A percentile compares a stretch with the other conserved stretches of the same genome.
Conservation (phyloP, 2,888 invertebrate species). For the Ctena decussata region DNA sequence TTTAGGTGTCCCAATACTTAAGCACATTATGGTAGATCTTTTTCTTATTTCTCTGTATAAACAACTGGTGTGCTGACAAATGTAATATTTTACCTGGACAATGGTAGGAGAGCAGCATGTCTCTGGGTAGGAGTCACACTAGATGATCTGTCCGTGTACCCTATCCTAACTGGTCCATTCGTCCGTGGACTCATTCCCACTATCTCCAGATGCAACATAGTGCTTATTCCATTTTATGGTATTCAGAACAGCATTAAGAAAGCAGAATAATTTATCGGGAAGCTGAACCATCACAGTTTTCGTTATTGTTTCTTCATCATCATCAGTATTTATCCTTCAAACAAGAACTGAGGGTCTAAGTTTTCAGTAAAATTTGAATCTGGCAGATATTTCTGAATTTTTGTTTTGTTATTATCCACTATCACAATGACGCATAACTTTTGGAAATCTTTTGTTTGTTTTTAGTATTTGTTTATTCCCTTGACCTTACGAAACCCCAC, state of each 20-base stretch:
- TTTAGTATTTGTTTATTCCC: conserved; percentile 4
- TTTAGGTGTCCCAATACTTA: too few relatives aligned
- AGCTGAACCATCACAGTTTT: too few relatives aligned
- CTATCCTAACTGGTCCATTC: conserved; percentile 58
- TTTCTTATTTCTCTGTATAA: too few relatives aligned
- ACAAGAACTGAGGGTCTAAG: too few relatives aligned
- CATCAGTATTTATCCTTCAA: too few relatives aligned
- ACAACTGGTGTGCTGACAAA: too few relatives aligned
- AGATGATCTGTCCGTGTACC: conserved; percentile 60
- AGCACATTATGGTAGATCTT: too few relatives aligned
- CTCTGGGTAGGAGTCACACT: conserved; percentile 62
- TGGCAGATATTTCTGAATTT: background rate
- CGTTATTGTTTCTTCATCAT: too few relatives aligned
- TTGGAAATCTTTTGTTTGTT: background rate
- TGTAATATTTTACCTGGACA: too few relatives aligned
- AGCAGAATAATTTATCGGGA: too few relatives aligned
- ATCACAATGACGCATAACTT: background rate
- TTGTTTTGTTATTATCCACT: background rate
- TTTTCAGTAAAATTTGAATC: background rate
- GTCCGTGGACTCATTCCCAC: conserved; percentile 68
- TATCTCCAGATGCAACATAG: conserved; percentile 68
- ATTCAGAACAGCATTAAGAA: background rate
- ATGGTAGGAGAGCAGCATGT: conserved; percentile 52
- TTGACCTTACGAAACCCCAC: background rate
- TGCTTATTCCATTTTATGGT: conserved; percentile 5